A percentile compares a stretch with the other conserved stretches of the same genome.
These are phyloP conservation scores for Drosophila algonquin DNA, from an alignment of 2,888 invertebrate genomes.

Conservation along the genomic window DNA sequence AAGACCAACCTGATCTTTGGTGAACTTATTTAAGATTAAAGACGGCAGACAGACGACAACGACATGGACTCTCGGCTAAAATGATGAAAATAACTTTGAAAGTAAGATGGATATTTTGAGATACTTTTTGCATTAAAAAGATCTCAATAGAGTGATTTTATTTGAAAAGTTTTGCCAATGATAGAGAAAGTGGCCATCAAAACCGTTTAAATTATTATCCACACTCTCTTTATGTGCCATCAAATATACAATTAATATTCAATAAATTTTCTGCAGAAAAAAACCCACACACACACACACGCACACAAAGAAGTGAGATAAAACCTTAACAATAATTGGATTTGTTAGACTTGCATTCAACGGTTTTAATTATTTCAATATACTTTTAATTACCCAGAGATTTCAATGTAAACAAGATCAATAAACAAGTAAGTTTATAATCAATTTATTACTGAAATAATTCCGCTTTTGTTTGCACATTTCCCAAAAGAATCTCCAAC, in stretches of 20 bases:
- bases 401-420: constrained; percentile 7
- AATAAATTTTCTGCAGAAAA: background rate
- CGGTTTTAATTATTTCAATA: constrained; percentile 1
- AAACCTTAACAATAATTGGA: background rate
- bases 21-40: constrained; percentile 24
- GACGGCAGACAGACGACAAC: no score
- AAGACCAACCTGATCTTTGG: background rate
- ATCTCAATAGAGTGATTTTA: background rate
- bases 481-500: constrained; percentile 4
- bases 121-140: background rate
- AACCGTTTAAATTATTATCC: background rate
- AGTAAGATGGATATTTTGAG: background rate
- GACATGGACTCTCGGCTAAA: background rate
- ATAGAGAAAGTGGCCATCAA: no score
- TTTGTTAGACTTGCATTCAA: constrained; percentile 9
- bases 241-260: background rate
- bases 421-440: constrained; percentile 31
- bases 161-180: background rate
- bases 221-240: background rate
- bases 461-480: constrained; percentile 4
- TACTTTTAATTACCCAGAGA: constrained; percentile 6
- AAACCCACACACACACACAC: no score
- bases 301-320: no score
- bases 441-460: constrained; percentile 11
- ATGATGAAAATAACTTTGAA: background rate